A percentile compares a stretch with the other conserved stretches of the same genome.
phyloP scores from a whole-genome alignment of 2,797 vertebrate species.

The Clarias laeviceps region DNA sequence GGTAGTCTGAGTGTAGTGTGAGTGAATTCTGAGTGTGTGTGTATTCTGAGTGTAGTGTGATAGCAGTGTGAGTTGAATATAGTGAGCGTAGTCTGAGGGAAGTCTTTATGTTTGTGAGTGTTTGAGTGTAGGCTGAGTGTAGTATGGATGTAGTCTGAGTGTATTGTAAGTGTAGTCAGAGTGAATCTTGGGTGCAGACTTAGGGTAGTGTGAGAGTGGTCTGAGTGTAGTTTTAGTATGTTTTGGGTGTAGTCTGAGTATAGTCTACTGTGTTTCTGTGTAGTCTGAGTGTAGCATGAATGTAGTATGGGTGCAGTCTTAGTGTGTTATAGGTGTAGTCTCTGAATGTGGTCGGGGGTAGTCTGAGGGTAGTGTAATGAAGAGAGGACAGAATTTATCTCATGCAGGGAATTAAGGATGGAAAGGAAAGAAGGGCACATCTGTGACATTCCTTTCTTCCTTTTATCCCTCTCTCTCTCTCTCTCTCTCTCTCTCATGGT shows the following conservation, averaged over 20 bases:
- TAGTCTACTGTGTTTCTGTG: too few relatives aligned
- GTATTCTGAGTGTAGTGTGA: too few relatives aligned
- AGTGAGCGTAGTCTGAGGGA: too few relatives aligned
- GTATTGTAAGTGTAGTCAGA: background rate
- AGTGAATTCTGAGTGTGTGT: too few relatives aligned
- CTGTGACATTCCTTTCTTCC: background rate
- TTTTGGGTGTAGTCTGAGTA: background rate
- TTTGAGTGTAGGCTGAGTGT: background rate
- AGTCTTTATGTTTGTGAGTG: too few relatives aligned
- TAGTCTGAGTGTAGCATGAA: too few relatives aligned
- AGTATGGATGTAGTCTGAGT: background rate
- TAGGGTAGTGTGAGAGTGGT: background rate
- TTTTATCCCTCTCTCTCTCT: background rate
- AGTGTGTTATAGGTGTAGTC: background rate
- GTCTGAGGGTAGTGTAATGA: background rate
- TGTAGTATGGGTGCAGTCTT: background rate
- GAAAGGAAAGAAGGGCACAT: conserved; percentile 10
- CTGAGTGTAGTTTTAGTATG: too few relatives aligned
- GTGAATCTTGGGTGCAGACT: background rate
- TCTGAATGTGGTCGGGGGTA: too few relatives aligned
- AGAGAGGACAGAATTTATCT: background rate
- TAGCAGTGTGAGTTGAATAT: too few relatives aligned
- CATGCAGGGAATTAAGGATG: background rate
- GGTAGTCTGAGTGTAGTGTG: background rate
- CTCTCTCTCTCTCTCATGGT: background rate